Base-by-base conservation (phyloP, 1,140 invertebrate genomes). In the Tachypleus tridentatus region DNA sequence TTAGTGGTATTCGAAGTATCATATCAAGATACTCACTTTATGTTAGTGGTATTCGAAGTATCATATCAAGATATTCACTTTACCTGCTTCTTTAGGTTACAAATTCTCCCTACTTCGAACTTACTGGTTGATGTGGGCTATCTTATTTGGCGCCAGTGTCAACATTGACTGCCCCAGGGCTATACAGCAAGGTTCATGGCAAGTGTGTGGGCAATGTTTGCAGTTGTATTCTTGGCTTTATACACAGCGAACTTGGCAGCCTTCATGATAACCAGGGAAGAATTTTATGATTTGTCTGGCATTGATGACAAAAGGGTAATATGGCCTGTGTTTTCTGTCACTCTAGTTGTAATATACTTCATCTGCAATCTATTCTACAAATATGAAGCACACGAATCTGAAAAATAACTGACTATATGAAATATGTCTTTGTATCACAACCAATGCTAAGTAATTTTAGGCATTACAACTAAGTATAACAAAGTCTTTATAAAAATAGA, bases 251-350 rank as follows among this genome's bases (percentile, higher is more conserved):
- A 97, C 79, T 78, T 97, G 74, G 96, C 97, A 49, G 96, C 96
- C 61, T 98, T 99, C 81, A 99, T 99, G 97, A 98, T 99, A 74
- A 98, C 96, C 56, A 83, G 95, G 70, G 94, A 98, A 77, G 94
- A 98, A 74, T 97, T 88, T 77, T 93, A 94, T 76, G 91, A 98
- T 74, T 87, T 99, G 64, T 85, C 82, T 70, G 95, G 95, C 10
- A 80, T 98, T 59, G 89, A 97, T 72, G 97, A 99, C 76, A 82
- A 75, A 9, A 83, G 94, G 64, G 67, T 68, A 56, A 62, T 62
- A 29, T n/a, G 53, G 8, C n/a, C n/a, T 9, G 29, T 29, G 29
- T 1, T 29, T 29, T 29, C 29, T 29, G 29, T 29, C 8, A 8
- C 3, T 54, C 53, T 54, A 54, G 29, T 29, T 29, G 29, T 29